Conservation (phyloP, 2,113 vertebrate species). For the Serinus canaria region DNA sequence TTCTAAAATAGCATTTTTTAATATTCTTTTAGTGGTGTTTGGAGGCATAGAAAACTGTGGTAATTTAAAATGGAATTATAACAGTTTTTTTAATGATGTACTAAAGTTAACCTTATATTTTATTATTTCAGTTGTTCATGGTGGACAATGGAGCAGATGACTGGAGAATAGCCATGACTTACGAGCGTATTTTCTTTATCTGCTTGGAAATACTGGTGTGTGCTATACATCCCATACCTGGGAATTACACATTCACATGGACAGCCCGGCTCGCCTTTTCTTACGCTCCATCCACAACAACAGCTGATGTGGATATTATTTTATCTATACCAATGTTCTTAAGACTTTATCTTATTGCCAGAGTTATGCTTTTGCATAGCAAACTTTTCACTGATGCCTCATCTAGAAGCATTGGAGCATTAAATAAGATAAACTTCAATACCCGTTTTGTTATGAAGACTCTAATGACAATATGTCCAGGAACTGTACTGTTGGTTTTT, state of each 20-base stretch:
- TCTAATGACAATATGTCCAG: constrained; percentile 99
- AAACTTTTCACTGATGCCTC: constrained; percentile 99
- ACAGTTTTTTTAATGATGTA: neutral
- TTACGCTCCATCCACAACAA: constrained; percentile 91
- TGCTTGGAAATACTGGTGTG: constrained; percentile 98
- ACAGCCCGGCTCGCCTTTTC: constrained; percentile 96
- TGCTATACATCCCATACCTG: constrained; percentile 98
- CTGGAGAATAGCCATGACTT: constrained; percentile 99
- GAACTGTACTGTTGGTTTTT: constrained; percentile 98
- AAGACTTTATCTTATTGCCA: constrained; percentile 98
- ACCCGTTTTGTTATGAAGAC: constrained; percentile 99
- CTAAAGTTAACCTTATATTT: constrained; percentile 70
- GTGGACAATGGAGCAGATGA: constrained; percentile 99
- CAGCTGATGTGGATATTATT: constrained; percentile 99
- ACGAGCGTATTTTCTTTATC: constrained; percentile 98
- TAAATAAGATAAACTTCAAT: constrained; percentile 99
- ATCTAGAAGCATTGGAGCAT: constrained; percentile 96
- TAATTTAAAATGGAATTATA: constrained; percentile 9
- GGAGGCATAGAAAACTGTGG: neutral
- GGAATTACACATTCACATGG: constrained; percentile 98
- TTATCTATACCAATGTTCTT: constrained; percentile 99
- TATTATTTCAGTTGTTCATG: constrained; percentile 94
- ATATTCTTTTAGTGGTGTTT: neutral
- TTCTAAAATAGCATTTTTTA: neutral
- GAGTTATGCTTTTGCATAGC: constrained; percentile 99